A percentile compares a stretch with the other conserved stretches of the same genome.
Conservation (phyloP, 1,140 invertebrate species). For the Lordiphosa clarofinis region DNA sequence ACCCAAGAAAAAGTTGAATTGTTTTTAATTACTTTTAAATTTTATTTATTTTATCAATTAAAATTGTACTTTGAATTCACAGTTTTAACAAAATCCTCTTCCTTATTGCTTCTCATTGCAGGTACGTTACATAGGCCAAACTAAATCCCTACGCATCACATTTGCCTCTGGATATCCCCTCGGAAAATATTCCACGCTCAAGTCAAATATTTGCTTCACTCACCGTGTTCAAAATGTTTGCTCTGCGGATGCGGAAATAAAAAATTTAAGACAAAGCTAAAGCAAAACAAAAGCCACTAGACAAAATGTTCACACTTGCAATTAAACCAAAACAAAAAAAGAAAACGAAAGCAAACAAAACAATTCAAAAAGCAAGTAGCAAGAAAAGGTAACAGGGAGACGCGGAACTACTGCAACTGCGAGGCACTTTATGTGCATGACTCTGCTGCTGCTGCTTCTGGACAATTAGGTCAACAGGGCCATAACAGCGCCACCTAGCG, state of each 20-base stretch:
- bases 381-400: slow-evolving; percentile 1
- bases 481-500: slow-evolving; percentile 56
- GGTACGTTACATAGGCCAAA: slow-evolving; percentile 32
- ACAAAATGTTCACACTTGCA: too few relatives aligned
- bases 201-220: slow-evolving; percentile 51
- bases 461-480: slow-evolving; percentile 67
- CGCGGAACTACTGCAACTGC: background rate
- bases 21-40: too few relatives aligned
- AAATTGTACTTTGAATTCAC: too few relatives aligned
- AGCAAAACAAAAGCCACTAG: too few relatives aligned
- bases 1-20: too few relatives aligned
- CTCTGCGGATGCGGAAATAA: slow-evolving; percentile 42
- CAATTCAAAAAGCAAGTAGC: slow-evolving; percentile 5
- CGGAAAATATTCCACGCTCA: slow-evolving; percentile 9
- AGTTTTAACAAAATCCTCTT: too few relatives aligned
- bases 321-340: slow-evolving; percentile 11
- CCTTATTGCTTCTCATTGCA: too few relatives aligned
- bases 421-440: background rate
- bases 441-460: slow-evolving; percentile 6
- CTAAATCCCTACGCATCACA: slow-evolving; percentile 1
- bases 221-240: slow-evolving; percentile 21
- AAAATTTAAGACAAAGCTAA: slow-evolving; percentile 28
- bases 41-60: too few relatives aligned
- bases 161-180: background rate
- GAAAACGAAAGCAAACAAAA: slow-evolving; percentile 7